A percentile compares a stretch with the other conserved stretches of the same genome.
Evolutionary conservation across 2,797 vertebrate genomes (phyloP).

Genomic region (Streptopelia turtur): DNA sequence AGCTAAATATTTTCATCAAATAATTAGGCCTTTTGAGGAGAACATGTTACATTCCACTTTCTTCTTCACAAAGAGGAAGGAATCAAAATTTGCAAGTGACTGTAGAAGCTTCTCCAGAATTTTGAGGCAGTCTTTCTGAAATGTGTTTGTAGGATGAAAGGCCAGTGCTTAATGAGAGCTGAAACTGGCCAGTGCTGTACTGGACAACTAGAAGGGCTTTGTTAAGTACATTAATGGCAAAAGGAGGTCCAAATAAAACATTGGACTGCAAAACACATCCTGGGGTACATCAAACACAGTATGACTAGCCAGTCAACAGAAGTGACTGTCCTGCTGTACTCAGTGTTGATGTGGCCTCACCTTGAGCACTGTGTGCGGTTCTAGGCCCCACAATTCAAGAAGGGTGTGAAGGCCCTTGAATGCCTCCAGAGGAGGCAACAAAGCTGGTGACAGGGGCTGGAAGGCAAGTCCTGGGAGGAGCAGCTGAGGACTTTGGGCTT

Average conservation of each 20-base stretch:
- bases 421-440: neutral
- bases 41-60: neutral
- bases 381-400: neutral
- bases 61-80: neutral
- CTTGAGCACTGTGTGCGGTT: neutral
- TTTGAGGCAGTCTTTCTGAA: neutral
- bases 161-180: neutral
- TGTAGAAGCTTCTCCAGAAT: neutral
- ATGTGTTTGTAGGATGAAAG: neutral
- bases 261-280: neutral
- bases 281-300: neutral
- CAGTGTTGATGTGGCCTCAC: fast-evolving
- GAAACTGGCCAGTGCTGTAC: neutral
- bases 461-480: neutral
- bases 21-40: neutral
- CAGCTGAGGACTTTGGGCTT: neutral
- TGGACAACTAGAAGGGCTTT: neutral
- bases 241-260: neutral
- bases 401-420: neutral
- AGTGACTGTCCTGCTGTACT: neutral
- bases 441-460: neutral
- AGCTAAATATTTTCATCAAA: neutral
- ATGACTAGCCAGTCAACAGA: neutral
- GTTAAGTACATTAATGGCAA: neutral
- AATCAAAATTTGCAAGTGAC: neutral